phyloP scores from a whole-genome alignment of 1,140 invertebrate genomes.

The Hycleus phaleratus region DNA sequence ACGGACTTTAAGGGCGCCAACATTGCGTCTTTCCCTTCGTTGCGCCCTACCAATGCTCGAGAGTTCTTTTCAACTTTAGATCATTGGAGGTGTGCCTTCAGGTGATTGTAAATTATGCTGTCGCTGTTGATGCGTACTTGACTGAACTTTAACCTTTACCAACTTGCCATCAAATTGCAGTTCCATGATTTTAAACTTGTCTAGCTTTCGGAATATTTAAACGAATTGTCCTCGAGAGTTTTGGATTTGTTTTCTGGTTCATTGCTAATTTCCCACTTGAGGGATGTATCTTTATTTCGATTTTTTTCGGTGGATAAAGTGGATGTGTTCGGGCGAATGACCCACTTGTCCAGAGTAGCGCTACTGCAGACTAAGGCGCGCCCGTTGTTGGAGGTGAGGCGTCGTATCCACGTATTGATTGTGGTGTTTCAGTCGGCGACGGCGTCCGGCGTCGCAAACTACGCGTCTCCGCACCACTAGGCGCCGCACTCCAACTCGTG shows the following conservation, averaged over 20 bases:
- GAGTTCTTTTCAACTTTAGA: too few species aligned
- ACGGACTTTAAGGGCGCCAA: too few species aligned
- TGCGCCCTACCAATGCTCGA: not conserved
- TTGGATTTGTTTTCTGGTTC: not conserved
- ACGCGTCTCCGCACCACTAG: slow-evolving; percentile 7
- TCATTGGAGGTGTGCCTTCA: not conserved
- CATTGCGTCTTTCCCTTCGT: too few species aligned
- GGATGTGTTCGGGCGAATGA: slow-evolving; percentile 25
- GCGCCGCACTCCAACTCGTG: slow-evolving; percentile 11
- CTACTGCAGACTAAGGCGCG: slow-evolving; percentile 21
- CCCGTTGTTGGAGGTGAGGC: slow-evolving; percentile 22
- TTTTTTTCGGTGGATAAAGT: not conserved
- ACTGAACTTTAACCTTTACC: slow-evolving; percentile 12
- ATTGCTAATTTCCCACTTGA: not conserved
- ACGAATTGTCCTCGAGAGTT: too few species aligned
- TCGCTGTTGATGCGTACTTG: slow-evolving; percentile 4
- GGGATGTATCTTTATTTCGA: not conserved
- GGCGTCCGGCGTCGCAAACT: slow-evolving; percentile 31
- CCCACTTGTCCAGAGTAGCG: slow-evolving; percentile 24
- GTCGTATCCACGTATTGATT: slow-evolving; percentile 30
- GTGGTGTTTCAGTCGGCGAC: slow-evolving; percentile 27
- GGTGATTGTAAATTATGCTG: slow-evolving; percentile 1
- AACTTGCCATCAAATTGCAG: not conserved
- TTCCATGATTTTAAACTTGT: too few species aligned
- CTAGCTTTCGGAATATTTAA: too few species aligned